Evolutionary conservation across 1,140 invertebrate species (phyloP).

Genomic region (Drosophila sp.): DNA sequence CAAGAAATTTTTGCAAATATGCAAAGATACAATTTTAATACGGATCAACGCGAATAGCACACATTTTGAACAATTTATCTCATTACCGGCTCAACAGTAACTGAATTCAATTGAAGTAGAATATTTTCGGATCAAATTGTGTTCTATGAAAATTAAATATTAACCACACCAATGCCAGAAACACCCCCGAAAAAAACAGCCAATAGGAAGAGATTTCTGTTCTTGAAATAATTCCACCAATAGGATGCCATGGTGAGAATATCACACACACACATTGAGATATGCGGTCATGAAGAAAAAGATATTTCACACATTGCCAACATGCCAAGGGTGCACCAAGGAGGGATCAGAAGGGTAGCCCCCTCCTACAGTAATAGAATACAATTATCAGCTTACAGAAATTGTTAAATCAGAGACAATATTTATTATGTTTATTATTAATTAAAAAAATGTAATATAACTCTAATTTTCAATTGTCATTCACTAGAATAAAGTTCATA

Average conservation of each 20-base stretch:
- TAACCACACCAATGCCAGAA: slow-evolving; percentile 16
- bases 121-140: slow-evolving; percentile 1
- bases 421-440: too few relatives aligned
- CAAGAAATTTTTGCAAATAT: not conserved
- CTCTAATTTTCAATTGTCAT: too few relatives aligned
- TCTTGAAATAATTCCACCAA: slow-evolving; percentile 9
- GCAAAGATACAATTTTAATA: not conserved
- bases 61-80: slow-evolving; percentile 17
- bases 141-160: slow-evolving; percentile 1
- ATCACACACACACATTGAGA: not conserved
- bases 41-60: not conserved
- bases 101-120: slow-evolving; percentile 21
- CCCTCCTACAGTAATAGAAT: too few relatives aligned
- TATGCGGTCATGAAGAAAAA: slow-evolving; percentile 3
- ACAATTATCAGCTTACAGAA: too few relatives aligned
- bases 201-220: slow-evolving; percentile 3
- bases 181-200: slow-evolving; percentile 4
- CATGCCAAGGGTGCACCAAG: not conserved
- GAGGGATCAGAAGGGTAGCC: too few relatives aligned
- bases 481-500: too few relatives aligned
- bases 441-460: too few relatives aligned
- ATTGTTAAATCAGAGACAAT: too few relatives aligned
- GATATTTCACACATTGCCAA: slow-evolving; percentile 11
- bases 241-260: slow-evolving; percentile 20
- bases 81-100: slow-evolving; percentile 16